Evolutionary conservation across 2,113 vertebrate species (phyloP).

Genomic region (Aldabrachelys gigantea): DNA sequence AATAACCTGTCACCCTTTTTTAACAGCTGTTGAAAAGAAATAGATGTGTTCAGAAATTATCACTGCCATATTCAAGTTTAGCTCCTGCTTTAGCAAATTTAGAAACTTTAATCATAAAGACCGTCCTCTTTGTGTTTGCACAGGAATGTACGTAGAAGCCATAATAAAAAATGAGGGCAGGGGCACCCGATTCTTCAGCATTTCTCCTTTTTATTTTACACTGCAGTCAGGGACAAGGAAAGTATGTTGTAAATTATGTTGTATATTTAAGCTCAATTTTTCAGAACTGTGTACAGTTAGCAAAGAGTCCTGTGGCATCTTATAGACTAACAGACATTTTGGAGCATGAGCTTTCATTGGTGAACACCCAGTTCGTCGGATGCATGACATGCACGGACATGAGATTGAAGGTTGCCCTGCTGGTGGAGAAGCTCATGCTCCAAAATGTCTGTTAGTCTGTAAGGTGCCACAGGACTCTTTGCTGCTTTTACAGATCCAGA

Average conservation of each 20-base stretch:
- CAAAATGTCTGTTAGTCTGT: no score
- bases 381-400: no score
- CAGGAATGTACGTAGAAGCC: neutral
- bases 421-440: no score
- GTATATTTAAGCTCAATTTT: no score
- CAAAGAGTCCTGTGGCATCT: no score
- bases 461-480: no score
- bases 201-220: neutral
- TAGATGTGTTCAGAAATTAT: neutral
- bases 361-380: no score
- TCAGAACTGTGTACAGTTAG: neutral
- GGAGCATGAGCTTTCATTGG: no score
- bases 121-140: neutral
- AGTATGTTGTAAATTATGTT: neutral
- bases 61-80: neutral
- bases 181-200: neutral
- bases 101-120: constrained; percentile 28
- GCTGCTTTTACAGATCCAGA: no score
- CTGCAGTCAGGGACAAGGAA: neutral
- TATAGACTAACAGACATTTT: no score
- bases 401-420: no score
- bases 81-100: neutral
- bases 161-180: neutral
- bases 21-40: neutral
- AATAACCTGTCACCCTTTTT: constrained; percentile 15